A percentile compares a stretch with the other conserved stretches of the same genome.
Evolutionary conservation across 1,140 invertebrate genomes (phyloP).

Genomic region (Drosophila mojavensis): DNA sequence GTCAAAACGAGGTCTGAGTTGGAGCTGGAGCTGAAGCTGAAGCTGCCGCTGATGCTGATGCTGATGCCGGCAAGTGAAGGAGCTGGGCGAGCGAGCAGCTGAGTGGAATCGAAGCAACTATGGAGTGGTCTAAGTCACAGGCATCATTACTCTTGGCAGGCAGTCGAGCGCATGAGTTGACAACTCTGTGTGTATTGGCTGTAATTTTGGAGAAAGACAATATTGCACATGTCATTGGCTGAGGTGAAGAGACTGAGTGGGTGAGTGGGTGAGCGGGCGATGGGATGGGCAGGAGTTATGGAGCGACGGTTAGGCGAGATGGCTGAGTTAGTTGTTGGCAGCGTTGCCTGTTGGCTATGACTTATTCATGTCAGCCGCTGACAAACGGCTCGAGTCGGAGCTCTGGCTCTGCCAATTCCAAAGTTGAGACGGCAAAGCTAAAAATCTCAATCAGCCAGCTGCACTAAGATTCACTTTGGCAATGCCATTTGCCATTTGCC

Average conservation of each 20-base stretch:
- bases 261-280: no score
- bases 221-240: slow-evolving; percentile 78
- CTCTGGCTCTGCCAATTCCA: slow-evolving; percentile 17
- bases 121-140: slow-evolving; percentile 16
- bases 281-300: no score
- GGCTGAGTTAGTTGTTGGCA: slow-evolving; percentile 27
- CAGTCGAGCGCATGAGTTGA: slow-evolving; percentile 69
- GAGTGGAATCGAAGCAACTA: slow-evolving; percentile 1
- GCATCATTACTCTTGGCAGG: slow-evolving; percentile 75
- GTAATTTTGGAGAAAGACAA: slow-evolving; percentile 69
- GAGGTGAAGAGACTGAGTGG: slow-evolving; percentile 17
- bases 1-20: neutral
- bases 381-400: slow-evolving; percentile 67
- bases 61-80: neutral
- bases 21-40: neutral
- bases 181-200: slow-evolving; percentile 77
- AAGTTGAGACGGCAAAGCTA: slow-evolving; percentile 35
- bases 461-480: slow-evolving; percentile 64
- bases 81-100: neutral
- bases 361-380: slow-evolving; percentile 78
- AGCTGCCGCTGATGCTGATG: neutral
- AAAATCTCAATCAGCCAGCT: slow-evolving; percentile 48
- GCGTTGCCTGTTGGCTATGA: slow-evolving; percentile 61
- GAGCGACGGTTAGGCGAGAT: slow-evolving; percentile 1
- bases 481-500: slow-evolving; percentile 65